Percentiles rank a stretch among this genome's conserved stretches.
Evolutionary conservation across 2,888 invertebrate species (phyloP).

Genomic region (Magallana nippona): DNA sequence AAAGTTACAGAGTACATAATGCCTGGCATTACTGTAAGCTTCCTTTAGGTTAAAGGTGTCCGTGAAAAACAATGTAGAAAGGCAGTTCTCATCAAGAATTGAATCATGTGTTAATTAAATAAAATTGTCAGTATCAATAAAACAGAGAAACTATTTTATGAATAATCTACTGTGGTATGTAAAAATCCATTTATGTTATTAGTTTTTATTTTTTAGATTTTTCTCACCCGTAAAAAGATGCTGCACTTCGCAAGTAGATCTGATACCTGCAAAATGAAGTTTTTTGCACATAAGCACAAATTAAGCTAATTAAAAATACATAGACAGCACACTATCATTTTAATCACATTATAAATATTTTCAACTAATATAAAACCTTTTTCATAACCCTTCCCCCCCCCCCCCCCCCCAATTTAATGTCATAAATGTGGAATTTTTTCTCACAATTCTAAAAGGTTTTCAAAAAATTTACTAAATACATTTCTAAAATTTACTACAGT

Average conservation of each 20-base stretch:
- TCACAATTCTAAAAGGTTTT: too few relatives aligned
- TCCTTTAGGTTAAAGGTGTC: background rate
- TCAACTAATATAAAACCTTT: too few relatives aligned
- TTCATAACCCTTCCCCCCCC: too few relatives aligned
- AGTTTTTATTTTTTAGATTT: background rate
- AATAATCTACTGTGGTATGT: background rate
- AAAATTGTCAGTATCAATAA: background rate
- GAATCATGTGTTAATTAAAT: background rate
- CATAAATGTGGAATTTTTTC: too few relatives aligned
- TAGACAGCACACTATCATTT: too few relatives aligned
- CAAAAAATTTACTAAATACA: too few relatives aligned
- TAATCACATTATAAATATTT: too few relatives aligned
- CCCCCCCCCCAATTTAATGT: too few relatives aligned
- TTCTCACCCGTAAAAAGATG: background rate
- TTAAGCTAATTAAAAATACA: too few relatives aligned
- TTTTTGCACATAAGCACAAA: too few relatives aligned
- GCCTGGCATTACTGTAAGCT: background rate
- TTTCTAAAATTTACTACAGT: too few relatives aligned
- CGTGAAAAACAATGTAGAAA: constrained; percentile 26
- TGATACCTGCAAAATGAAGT: background rate
- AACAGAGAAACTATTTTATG: background rate
- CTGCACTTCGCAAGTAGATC: background rate
- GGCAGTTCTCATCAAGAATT: background rate
- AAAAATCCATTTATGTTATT: background rate
- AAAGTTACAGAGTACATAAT: constrained; percentile 5